Percentiles rank a stretch among this genome's conserved stretches.
These are phyloP conservation scores for Aselliscus stoliczkanus DNA, from an alignment of 2,797 vertebrate species.

Conservation along the genomic window DNA sequence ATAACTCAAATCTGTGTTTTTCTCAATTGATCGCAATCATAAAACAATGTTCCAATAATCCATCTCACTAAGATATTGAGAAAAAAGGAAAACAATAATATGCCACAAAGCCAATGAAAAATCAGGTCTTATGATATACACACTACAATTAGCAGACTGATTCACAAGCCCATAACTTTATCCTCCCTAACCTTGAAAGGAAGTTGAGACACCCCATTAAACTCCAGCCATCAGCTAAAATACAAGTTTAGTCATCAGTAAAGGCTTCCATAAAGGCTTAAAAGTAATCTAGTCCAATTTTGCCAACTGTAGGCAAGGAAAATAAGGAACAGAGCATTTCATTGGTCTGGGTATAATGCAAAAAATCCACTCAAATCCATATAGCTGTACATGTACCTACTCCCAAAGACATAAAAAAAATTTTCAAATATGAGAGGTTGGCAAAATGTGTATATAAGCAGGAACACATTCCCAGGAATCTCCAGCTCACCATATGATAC, in stretches of 20 bases:
- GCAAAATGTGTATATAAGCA: background rate
- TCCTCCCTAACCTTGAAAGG: conserved; percentile 7
- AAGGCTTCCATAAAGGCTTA: background rate
- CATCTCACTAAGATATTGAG: background rate
- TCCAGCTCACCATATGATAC: background rate
- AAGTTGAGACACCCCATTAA: background rate
- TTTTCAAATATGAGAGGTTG: background rate
- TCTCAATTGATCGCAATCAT: background rate
- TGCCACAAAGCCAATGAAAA: conserved; percentile 25
- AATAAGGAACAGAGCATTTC: background rate
- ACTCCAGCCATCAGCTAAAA: background rate
- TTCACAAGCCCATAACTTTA: background rate
- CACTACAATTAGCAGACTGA: background rate
- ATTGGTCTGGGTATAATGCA: background rate
- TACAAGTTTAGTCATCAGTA: background rate
- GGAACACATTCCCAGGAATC: background rate
- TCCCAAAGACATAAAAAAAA: background rate
- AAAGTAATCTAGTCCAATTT: background rate
- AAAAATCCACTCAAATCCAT: background rate
- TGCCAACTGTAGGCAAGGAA: background rate
- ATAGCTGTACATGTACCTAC: background rate
- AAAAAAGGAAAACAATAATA: background rate
- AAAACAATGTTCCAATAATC: conserved; percentile 21
- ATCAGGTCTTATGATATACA: background rate
- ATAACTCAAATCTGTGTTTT: conserved; percentile 8